These are phyloP conservation scores for Larimichthys crocea DNA, from an alignment of 2,113 vertebrate species.

Conservation along the genomic window DNA sequence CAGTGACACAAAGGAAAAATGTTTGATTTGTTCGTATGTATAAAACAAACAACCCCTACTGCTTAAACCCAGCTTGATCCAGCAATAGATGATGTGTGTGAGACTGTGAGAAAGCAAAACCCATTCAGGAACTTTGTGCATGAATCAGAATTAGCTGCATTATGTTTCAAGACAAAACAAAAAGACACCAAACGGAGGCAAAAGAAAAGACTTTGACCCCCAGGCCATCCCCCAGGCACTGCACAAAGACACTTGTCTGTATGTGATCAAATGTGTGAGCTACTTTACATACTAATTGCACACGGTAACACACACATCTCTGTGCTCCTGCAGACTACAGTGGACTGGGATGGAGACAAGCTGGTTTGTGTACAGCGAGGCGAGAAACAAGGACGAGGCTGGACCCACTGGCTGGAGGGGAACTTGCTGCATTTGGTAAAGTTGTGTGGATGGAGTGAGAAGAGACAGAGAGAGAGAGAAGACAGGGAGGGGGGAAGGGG, in stretches of 20 bases:
- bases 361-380: conserved; percentile 91
- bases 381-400: conserved; percentile 92
- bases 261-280: neutral
- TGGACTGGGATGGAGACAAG: conserved; percentile 91
- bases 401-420: conserved; percentile 93
- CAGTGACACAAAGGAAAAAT: neutral
- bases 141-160: neutral
- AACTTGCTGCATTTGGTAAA: conserved; percentile 91
- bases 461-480: neutral
- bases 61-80: neutral
- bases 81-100: neutral
- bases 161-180: neutral
- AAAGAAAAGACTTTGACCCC: neutral
- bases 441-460: neutral
- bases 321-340: conserved; percentile 83
- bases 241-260: conserved; percentile 15
- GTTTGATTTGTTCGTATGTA: conserved; percentile 25
- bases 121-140: neutral
- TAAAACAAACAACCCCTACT: conserved; percentile 16
- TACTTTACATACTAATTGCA: conserved; percentile 41
- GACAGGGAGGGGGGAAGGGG: neutral
- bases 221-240: no score
- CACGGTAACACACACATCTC: conserved; percentile 3
- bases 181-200: neutral
- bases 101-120: neutral